Evolutionary conservation across 2,797 vertebrate genomes (phyloP).

Genomic region (Bradypodion ventrale): DNA sequence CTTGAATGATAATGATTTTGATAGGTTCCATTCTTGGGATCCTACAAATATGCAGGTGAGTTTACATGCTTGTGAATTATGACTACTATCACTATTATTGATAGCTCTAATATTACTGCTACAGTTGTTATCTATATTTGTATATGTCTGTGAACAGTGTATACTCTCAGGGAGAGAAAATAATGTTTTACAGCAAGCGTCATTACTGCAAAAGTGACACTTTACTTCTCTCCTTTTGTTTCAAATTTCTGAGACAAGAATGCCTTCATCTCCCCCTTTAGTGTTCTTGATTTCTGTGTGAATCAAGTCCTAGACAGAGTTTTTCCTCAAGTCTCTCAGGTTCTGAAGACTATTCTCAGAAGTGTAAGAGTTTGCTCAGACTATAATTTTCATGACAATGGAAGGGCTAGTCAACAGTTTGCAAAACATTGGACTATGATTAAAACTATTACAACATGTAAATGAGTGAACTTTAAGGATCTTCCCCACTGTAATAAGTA

Average conservation of each 20-base stretch:
- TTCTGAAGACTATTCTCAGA: neutral
- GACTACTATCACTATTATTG: too few relatives aligned
- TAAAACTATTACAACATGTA: neutral
- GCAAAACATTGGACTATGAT: neutral
- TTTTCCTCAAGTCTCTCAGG: neutral
- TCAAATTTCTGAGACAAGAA: fast-evolving
- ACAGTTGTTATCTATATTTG: too few relatives aligned
- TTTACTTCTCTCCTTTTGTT: neutral
- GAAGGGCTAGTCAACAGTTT: neutral
- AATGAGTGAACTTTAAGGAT: neutral
- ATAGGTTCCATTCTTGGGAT: too few relatives aligned
- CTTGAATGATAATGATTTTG: too few relatives aligned
- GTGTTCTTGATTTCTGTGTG: fast-evolving
- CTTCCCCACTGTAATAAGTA: neutral
- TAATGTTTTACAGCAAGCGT: constrained; percentile 18
- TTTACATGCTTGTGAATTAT: too few relatives aligned
- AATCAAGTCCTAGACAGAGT: neutral
- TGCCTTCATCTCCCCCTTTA: neutral
- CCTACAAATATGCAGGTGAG: too few relatives aligned
- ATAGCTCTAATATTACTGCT: too few relatives aligned
- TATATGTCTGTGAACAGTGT: neutral
- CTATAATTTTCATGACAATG: neutral
- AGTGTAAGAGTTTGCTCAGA: neutral
- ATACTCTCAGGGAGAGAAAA: neutral
- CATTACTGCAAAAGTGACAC: neutral